A percentile compares a stretch with the other conserved stretches of the same genome.
Evolutionary conservation across 2,888 invertebrate genomes (phyloP).

Genomic region (Lamproptera curius): DNA sequence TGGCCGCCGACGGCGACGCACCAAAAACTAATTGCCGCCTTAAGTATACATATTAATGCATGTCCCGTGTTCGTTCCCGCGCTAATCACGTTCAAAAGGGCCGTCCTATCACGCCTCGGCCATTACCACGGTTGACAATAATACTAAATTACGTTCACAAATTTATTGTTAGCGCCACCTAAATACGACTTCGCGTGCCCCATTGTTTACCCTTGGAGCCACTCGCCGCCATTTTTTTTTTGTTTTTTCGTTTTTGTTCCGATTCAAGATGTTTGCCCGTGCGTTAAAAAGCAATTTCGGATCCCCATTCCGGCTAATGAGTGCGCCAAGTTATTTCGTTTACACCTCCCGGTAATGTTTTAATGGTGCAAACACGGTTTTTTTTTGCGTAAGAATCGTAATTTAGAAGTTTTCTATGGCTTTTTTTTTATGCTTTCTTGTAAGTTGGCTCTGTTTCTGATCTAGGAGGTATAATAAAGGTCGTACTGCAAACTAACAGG

Average conservation of each 20-base stretch:
- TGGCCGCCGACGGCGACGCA: conserved; percentile 14
- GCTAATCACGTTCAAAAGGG: conserved; percentile 38
- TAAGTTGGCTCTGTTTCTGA: too few relatives aligned
- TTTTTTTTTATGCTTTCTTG: too few relatives aligned
- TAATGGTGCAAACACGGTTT: too few relatives aligned
- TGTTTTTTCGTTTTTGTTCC: too few relatives aligned
- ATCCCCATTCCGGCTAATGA: conserved; percentile 14
- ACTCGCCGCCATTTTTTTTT: conserved; percentile 6
- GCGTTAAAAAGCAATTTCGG: conserved; percentile 16
- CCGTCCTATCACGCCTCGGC: conserved; percentile 58
- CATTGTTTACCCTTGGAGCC: conserved; percentile 15
- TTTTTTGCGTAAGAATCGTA: too few relatives aligned
- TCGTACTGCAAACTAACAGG: too few relatives aligned
- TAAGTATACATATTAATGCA: conserved; percentile 24
- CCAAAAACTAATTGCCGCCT: conserved; percentile 15
- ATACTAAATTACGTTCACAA: conserved; percentile 53
- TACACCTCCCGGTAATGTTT: too few relatives aligned
- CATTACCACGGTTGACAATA: conserved; percentile 58
- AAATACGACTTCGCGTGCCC: conserved; percentile 52
- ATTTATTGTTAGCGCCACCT: conserved; percentile 60
- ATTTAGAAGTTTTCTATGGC: too few relatives aligned
- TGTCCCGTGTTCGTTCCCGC: conserved; percentile 22
- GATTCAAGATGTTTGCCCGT: conserved; percentile 13
- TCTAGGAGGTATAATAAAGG: too few relatives aligned
- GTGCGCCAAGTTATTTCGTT: not conserved